Evolutionary conservation across 2,888 invertebrate species (phyloP), one percentile per base, ranked within the genome.

Genomic region (Nemoura dubitans): DNA sequence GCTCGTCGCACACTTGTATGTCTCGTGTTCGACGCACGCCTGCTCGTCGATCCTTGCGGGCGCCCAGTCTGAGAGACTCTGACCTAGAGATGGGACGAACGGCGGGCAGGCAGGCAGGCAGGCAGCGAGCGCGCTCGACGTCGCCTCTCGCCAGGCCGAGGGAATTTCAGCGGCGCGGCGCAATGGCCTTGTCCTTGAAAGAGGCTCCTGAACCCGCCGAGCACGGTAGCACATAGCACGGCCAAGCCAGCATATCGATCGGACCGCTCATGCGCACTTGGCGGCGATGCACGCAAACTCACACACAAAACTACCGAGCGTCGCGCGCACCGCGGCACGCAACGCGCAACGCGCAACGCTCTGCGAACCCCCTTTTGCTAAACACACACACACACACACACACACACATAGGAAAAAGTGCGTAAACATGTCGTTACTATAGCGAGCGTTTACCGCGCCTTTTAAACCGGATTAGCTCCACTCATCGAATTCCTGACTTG

Each of bases 121-220:
- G 36, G 80, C 83, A 43, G 85, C 86, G 85, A 82, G 80, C 83
- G 85, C 86, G 29, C 76, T 87, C 87, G 88, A 25, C 80, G 81
- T 59, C 59, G 59, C 59, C 59, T 59, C 59, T 25, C 27, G 29
- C 83, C 59, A 28, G 59, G 84, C 76, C 59, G 59, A 59, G 84
- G 84, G 84, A 84, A 84, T 84, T 83, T 84, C 76, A 87, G 87
- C 87, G 85, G 87, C 86, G 59, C 59, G 85, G 87, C 86, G 86
- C 87, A 81, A 85, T 88, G 88, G 88, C 88, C 88, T 88, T 88
- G 88, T 88, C 88, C 88, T 88, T 92, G 92, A 91, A 92, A 90
- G 91, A 90, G 92, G 92, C 91, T 91, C 90, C 91, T 91, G 91
- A 92, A 92, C 92, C 90, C 91, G 90, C 36, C 36, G 36, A 36